Evolutionary conservation across 1,140 invertebrate genomes (phyloP).

Genomic region (Aphidius ervi): DNA sequence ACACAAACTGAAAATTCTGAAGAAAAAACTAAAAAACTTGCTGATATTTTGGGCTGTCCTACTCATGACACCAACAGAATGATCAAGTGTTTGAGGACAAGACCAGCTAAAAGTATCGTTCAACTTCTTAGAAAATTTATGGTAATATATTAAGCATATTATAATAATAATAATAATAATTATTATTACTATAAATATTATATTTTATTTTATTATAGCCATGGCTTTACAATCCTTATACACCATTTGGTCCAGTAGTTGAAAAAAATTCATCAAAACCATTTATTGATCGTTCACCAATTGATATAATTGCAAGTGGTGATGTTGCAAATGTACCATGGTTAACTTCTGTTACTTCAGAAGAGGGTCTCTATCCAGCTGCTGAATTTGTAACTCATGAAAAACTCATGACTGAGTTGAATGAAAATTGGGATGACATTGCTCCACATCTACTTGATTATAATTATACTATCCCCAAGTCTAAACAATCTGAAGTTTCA

Average conservation of each 20-base stretch:
- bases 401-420: conserved; percentile 49
- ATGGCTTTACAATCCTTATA: conserved; percentile 34
- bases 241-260: conserved; percentile 55
- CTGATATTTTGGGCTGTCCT: conserved; percentile 63
- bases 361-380: conserved; percentile 57
- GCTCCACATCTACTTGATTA: conserved; percentile 58
- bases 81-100: conserved; percentile 62
- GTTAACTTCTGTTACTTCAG: conserved; percentile 50
- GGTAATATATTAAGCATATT: conserved; percentile 26
- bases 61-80: conserved; percentile 52
- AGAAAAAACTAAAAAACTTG: conserved; percentile 62
- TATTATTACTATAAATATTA: background rate
- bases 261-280: conserved; percentile 46
- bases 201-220: background rate
- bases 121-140: conserved; percentile 36
- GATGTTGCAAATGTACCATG: conserved; percentile 51
- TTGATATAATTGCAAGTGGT: conserved; percentile 49
- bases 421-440: conserved; percentile 57
- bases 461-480: conserved; percentile 56
- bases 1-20: conserved; percentile 59
- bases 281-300: conserved; percentile 54
- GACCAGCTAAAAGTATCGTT: conserved; percentile 55
- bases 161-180: background rate
- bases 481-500: conserved; percentile 46
- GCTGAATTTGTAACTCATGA: conserved; percentile 51